Percentiles rank a stretch among this genome's conserved stretches.
Conservation (phyloP, 1,140 invertebrate species). For the Heliconius hewitsoni region DNA sequence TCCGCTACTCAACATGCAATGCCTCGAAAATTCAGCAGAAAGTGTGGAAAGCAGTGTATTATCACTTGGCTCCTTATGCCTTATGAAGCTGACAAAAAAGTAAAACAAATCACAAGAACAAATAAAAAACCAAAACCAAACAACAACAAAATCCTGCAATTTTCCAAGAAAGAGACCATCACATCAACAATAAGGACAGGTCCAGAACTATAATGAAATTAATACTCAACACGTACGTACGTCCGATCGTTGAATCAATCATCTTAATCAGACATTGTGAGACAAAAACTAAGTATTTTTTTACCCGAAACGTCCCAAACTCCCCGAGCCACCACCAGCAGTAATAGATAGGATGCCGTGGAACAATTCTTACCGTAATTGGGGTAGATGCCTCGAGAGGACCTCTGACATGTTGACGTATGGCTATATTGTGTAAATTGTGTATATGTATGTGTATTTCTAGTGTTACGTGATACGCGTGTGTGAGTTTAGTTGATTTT, state of each 20-base stretch:
- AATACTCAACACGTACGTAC: slow-evolving; percentile 30
- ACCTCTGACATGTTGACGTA: slow-evolving; percentile 64
- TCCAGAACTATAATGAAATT: slow-evolving; percentile 21
- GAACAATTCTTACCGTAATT: slow-evolving; percentile 77
- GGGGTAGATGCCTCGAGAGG: slow-evolving; percentile 66
- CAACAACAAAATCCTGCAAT: too few species aligned
- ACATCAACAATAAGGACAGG: not conserved
- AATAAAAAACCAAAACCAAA: too few species aligned
- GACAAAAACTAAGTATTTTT: slow-evolving; percentile 58
- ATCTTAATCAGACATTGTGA: slow-evolving; percentile 56
- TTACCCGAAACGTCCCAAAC: slow-evolving; percentile 54
- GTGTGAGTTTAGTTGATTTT: slow-evolving; percentile 20
- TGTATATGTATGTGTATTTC: slow-evolving; percentile 64
- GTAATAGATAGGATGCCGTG: slow-evolving; percentile 70
- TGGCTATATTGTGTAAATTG: slow-evolving; percentile 76
- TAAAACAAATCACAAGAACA: too few species aligned
- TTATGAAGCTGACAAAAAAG: too few species aligned
- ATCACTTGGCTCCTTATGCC: too few species aligned
- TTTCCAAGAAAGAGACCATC: not conserved
- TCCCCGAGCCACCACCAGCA: slow-evolving; percentile 47
- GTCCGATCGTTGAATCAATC: slow-evolving; percentile 55
- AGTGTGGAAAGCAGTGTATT: too few species aligned
- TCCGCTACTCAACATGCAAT: too few species aligned
- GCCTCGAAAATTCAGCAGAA: too few species aligned
- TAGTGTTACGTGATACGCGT: slow-evolving; percentile 44